phyloP scores from a whole-genome alignment of 2,113 vertebrate species.

The Paratilapia polleni region DNA sequence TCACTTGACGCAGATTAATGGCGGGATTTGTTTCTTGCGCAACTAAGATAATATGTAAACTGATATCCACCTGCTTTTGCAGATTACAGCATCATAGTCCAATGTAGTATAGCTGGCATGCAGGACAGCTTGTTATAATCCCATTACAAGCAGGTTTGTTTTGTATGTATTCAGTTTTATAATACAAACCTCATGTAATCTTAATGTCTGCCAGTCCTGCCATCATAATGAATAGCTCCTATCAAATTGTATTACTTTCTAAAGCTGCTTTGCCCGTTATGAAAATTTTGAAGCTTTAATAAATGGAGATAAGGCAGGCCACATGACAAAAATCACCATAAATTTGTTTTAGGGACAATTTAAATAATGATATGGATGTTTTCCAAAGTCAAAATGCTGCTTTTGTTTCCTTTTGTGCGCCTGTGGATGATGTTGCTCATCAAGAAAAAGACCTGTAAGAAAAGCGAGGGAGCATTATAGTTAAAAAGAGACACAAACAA shows the following conservation, averaged over 20 bases:
- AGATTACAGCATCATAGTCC: not conserved
- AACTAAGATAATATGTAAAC: not conserved
- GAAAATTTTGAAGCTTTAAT: not conserved
- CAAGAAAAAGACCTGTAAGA: constrained; percentile 14
- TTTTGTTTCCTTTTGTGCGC: not conserved
- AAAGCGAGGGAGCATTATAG: constrained; percentile 18
- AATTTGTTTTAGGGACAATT: not conserved
- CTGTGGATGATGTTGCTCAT: constrained; percentile 24
- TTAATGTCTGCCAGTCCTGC: not conserved
- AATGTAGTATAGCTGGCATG: not conserved
- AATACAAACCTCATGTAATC: not conserved
- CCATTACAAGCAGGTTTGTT: constrained; percentile 40
- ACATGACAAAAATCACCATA: not conserved
- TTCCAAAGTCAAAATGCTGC: not conserved
- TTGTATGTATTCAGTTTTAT: constrained; percentile 1
- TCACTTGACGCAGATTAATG: not conserved
- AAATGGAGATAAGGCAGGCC: not conserved
- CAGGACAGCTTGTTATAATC: constrained; percentile 31
- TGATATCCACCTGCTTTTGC: not conserved
- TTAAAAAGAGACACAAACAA: constrained; percentile 43
- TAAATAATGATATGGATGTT: not conserved
- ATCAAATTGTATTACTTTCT: not conserved
- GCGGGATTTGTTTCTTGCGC: not conserved
- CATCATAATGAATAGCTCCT: constrained; percentile 18
- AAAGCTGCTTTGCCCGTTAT: not conserved